These are phyloP conservation scores for Porites rus DNA, from an alignment of 92 coral and sea anemone species.

Conservation along the genomic window DNA sequence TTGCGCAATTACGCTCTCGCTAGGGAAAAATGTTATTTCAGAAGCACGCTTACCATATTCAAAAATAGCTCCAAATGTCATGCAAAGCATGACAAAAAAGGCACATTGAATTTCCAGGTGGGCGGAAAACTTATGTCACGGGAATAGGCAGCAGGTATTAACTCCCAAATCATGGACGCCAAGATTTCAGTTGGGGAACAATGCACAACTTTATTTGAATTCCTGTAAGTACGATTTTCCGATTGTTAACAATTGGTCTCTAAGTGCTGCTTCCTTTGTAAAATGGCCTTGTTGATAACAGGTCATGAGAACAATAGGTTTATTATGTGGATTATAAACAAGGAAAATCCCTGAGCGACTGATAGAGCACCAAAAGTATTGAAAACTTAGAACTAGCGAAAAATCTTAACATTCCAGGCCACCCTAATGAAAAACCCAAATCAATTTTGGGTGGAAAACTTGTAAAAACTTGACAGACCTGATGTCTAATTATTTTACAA, in stretches of 20 bases:
- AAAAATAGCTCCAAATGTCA: background rate
- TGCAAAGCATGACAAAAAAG: background rate
- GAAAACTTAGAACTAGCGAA: background rate
- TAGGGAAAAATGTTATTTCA: background rate
- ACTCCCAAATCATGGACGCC: background rate
- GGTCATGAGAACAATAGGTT: constrained; percentile 53
- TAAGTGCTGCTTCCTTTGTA: constrained; percentile 46
- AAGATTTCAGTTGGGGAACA: background rate
- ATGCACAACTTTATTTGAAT: constrained; percentile 9
- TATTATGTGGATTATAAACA: background rate
- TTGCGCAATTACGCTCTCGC: constrained; percentile 13
- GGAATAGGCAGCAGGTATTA: background rate
- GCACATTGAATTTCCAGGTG: background rate
- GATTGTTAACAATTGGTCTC: constrained; percentile 17
- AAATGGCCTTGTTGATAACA: constrained; percentile 62
- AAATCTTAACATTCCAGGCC: background rate
- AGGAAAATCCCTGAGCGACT: background rate
- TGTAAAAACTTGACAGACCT: constrained; percentile 38
- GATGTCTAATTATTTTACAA: constrained; percentile 30
- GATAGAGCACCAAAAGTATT: background rate
- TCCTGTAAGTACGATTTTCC: constrained; percentile 35
- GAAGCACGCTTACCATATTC: background rate
- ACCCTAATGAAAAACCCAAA: constrained; percentile 22
- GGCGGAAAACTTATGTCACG: background rate
- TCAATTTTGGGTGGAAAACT: constrained; percentile 25